phyloP scores from a whole-genome alignment of 2,113 vertebrate genomes.

The Eulemur rufifrons region DNA sequence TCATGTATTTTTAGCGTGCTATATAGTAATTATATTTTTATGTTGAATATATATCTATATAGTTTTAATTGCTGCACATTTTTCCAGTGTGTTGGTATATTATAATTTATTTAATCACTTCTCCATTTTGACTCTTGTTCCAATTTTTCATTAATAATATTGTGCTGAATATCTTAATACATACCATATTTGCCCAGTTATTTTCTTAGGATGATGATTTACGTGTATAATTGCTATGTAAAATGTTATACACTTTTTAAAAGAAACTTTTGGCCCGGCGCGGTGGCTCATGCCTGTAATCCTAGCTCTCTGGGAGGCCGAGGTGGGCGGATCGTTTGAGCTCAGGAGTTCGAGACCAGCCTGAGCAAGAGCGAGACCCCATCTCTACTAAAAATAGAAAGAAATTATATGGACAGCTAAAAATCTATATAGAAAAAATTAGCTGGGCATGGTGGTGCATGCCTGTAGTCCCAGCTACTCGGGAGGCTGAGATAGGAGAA shows the following conservation, averaged over 20 bases:
- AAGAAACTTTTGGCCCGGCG: neutral
- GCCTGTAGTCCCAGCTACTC: too few relatives aligned
- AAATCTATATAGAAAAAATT: too few relatives aligned
- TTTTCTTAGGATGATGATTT: conserved; percentile 2
- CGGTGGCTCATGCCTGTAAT: too few relatives aligned
- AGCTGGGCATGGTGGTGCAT: too few relatives aligned
- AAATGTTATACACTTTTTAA: neutral
- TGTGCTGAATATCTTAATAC: neutral
- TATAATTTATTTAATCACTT: neutral
- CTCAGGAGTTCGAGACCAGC: too few relatives aligned
- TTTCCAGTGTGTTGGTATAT: neutral
- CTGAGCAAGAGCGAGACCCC: too few relatives aligned
- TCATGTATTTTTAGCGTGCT: neutral
- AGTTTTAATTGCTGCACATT: neutral
- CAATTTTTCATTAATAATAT: neutral
- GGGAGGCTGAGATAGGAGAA: too few relatives aligned
- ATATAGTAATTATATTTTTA: neutral
- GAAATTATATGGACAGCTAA: too few relatives aligned
- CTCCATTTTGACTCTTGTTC: neutral
- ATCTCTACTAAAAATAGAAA: too few relatives aligned
- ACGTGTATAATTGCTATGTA: neutral
- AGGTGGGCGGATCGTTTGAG: too few relatives aligned
- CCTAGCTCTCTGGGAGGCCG: too few relatives aligned
- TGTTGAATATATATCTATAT: neutral
- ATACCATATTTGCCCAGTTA: neutral